Evolutionary conservation across 2,888 invertebrate species (phyloP).

Genomic region (Cryptocephalus primarius): DNA sequence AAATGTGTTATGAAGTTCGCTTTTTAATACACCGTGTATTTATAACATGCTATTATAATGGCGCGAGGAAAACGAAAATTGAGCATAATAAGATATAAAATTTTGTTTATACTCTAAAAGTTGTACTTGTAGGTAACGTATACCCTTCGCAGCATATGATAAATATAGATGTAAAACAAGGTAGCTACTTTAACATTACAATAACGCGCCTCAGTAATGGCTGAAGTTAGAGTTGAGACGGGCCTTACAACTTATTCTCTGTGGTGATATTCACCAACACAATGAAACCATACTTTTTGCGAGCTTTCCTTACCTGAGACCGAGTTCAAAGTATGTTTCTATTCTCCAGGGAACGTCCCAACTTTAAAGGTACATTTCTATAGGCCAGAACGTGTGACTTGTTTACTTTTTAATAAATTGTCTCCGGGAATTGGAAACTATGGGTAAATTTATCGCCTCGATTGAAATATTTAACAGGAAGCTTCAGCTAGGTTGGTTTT

Average conservation of each 20-base stretch:
- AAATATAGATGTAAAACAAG: too few relatives aligned
- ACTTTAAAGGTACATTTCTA: slow-evolving; percentile 21
- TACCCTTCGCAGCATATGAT: too few relatives aligned
- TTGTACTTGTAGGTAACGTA: too few relatives aligned
- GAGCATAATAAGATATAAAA: too few relatives aligned
- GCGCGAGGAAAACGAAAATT: too few relatives aligned
- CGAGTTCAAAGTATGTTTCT: slow-evolving; percentile 18
- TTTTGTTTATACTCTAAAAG: too few relatives aligned
- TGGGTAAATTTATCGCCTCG: not conserved
- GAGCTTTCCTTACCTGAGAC: slow-evolving; percentile 23
- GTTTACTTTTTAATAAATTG: slow-evolving; percentile 11
- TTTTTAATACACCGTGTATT: too few relatives aligned
- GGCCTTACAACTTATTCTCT: slow-evolving; percentile 33
- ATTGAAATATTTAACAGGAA: not conserved
- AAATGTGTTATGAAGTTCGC: too few relatives aligned
- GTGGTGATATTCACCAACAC: slow-evolving; percentile 33
- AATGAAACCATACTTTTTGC: slow-evolving; percentile 33
- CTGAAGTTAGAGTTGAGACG: slow-evolving; percentile 35
- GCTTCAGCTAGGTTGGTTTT: too few relatives aligned
- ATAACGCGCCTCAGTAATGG: slow-evolving; percentile 34
- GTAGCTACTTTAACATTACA: slow-evolving; percentile 20
- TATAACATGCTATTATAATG: too few relatives aligned
- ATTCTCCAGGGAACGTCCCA: slow-evolving; percentile 27
- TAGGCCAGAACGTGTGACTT: slow-evolving; percentile 21
- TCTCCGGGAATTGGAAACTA: not conserved